These are phyloP conservation scores for Subacronicta megacephala DNA, from an alignment of 2,888 invertebrate genomes.

Conservation along the genomic window DNA sequence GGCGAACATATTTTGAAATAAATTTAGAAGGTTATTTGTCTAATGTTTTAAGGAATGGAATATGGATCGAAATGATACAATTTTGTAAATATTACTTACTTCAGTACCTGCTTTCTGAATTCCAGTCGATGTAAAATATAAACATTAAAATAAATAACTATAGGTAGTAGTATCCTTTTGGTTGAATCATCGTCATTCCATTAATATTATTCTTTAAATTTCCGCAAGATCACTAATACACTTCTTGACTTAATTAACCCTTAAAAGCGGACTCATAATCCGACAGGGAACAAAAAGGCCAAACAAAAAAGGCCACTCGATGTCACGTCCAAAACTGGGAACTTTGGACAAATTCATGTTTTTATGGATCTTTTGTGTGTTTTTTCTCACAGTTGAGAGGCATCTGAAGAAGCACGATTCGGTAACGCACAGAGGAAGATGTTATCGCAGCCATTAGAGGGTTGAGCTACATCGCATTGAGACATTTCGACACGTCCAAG, in stretches of 20 bases:
- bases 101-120: too few relatives aligned
- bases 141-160: conserved; percentile 36
- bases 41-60: too few relatives aligned
- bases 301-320: conserved; percentile 80
- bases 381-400: conserved; percentile 86
- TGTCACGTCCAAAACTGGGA: conserved; percentile 84
- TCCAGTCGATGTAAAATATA: not conserved
- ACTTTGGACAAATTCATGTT: conserved; percentile 84
- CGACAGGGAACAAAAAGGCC: conserved; percentile 76
- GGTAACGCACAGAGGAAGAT: conserved; percentile 85
- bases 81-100: too few relatives aligned
- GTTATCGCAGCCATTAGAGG: conserved; percentile 85
- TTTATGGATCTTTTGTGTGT: conserved; percentile 84
- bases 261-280: conserved; percentile 81
- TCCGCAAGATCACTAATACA: conserved; percentile 80
- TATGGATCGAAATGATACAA: too few relatives aligned
- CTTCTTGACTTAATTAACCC: conserved; percentile 85
- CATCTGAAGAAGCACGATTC: conserved; percentile 86
- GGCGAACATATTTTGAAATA: too few relatives aligned
- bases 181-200: conserved; percentile 63
- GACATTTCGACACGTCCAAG: conserved; percentile 85
- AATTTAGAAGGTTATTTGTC: too few relatives aligned
- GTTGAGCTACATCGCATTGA: conserved; percentile 77
- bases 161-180: conserved; percentile 45
- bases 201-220: conserved; percentile 64